These are phyloP conservation scores for Ormyrus thymus DNA, from an alignment of 2,888 invertebrate species.

Conservation along the genomic window DNA sequence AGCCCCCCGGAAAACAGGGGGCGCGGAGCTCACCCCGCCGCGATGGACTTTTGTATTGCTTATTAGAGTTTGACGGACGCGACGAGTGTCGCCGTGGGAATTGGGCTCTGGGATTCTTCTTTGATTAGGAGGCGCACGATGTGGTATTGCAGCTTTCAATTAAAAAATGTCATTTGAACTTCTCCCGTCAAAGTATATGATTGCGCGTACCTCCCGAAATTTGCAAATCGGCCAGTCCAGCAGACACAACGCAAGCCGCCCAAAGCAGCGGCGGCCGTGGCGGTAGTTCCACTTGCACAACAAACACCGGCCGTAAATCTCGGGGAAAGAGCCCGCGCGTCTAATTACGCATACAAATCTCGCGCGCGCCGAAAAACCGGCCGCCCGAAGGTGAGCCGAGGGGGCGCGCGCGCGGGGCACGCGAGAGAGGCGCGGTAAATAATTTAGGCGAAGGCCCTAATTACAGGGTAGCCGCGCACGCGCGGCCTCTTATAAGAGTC, in stretches of 20 bases:
- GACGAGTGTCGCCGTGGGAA: not conserved
- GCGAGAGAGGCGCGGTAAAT: constrained; percentile 42
- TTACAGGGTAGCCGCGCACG: constrained; percentile 42
- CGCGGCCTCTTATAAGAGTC: constrained; percentile 16
- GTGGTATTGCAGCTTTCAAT: no score
- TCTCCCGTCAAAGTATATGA: no score
- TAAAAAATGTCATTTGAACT: no score
- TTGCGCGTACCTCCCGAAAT: no score
- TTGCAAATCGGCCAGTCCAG: no score
- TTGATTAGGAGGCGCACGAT: no score
- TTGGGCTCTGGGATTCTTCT: no score
- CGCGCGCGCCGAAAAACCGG: constrained; percentile 14
- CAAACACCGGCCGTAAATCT: constrained; percentile 45
- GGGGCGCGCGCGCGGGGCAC: not conserved
- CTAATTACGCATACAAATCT: constrained; percentile 49
- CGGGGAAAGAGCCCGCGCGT: constrained; percentile 27
- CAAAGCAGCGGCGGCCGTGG: no score
- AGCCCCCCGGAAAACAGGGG: constrained; percentile 19
- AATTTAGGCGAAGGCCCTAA: constrained; percentile 50
- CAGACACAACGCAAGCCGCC: no score
- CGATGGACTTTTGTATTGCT: not conserved
- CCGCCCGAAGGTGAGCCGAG: not conserved
- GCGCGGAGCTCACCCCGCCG: not conserved
- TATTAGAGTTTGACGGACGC: not conserved
- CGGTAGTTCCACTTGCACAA: constrained; percentile 6